Percentiles rank a stretch among this genome's conserved stretches.
phyloP scores from a whole-genome alignment of 1,140 invertebrate species.

The Dinoponera quadriceps region DNA sequence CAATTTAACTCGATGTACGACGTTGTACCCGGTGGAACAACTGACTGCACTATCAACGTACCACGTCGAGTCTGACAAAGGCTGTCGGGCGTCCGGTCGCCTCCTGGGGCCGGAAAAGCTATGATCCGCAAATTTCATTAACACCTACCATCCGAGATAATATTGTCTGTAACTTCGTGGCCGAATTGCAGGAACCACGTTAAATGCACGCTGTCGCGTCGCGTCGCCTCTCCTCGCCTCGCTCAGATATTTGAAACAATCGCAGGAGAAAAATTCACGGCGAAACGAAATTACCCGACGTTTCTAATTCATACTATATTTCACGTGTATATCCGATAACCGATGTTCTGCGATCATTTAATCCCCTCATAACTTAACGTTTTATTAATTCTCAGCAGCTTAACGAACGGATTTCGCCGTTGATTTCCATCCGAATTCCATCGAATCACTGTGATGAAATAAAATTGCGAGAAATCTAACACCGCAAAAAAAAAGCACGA shows the following conservation, averaged over 20 bases:
- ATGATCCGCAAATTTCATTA: constrained; percentile 77
- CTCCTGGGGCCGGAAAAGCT: constrained; percentile 66
- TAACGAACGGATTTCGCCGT: constrained; percentile 7
- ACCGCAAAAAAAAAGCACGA: constrained; percentile 7
- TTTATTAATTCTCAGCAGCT: constrained; percentile 42
- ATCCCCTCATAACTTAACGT: constrained; percentile 2
- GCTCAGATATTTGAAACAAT: constrained; percentile 8
- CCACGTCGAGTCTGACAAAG: constrained; percentile 29
- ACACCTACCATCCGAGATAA: constrained; percentile 70
- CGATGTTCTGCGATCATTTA: constrained; percentile 26
- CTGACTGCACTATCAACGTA: constrained; percentile 37
- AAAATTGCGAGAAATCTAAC: constrained; percentile 1
- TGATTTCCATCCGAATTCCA: constrained; percentile 30
- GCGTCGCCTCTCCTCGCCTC: neutral
- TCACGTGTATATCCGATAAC: neutral
- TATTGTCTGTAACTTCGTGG: constrained; percentile 66
- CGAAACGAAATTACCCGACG: constrained; percentile 8
- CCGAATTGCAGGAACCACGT: constrained; percentile 65
- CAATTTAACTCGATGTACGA: constrained; percentile 20
- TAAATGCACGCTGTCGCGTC: constrained; percentile 57
- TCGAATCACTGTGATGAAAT: constrained; percentile 32
- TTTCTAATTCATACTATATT: constrained; percentile 5
- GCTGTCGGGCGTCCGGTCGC: constrained; percentile 40
- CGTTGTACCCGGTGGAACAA: constrained; percentile 14
- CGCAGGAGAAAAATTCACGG: neutral